phyloP scores from a whole-genome alignment of 2,113 vertebrate species.

The Elephas maximus region DNA sequence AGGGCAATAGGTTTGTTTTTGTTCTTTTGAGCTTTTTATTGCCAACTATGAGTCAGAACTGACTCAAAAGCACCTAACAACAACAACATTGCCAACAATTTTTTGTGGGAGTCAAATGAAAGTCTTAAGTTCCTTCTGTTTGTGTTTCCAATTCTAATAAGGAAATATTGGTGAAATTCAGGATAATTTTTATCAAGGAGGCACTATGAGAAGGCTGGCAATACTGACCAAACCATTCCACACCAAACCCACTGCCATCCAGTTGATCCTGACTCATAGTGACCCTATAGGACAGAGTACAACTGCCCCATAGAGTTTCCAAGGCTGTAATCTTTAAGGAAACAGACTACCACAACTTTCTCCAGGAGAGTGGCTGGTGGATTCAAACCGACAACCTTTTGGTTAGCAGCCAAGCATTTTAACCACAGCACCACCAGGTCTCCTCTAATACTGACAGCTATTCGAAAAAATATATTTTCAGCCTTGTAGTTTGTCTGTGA shows the following conservation, averaged over 20 bases:
- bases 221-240: neutral
- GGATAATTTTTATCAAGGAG: conserved; percentile 45
- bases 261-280: too few relatives aligned
- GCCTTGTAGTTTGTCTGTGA: conserved; percentile 13
- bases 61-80: too few relatives aligned
- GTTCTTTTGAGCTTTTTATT: neutral
- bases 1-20: too few relatives aligned
- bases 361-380: too few relatives aligned
- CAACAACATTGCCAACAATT: neutral
- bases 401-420: too few relatives aligned
- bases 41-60: neutral
- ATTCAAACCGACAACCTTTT: too few relatives aligned
- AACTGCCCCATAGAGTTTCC: too few relatives aligned
- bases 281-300: too few relatives aligned
- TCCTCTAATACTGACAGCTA: neutral
- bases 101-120: neutral
- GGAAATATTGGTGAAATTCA: conserved; percentile 46
- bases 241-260: too few relatives aligned
- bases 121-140: conserved; percentile 30
- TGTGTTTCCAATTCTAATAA: conserved; percentile 54
- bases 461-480: conserved; percentile 29
- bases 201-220: neutral
- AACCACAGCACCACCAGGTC: too few relatives aligned
- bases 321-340: too few relatives aligned
- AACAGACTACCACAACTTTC: too few relatives aligned